Conservation (phyloP, 2,888 invertebrate species). For the Ferdinandea cuprea region DNA sequence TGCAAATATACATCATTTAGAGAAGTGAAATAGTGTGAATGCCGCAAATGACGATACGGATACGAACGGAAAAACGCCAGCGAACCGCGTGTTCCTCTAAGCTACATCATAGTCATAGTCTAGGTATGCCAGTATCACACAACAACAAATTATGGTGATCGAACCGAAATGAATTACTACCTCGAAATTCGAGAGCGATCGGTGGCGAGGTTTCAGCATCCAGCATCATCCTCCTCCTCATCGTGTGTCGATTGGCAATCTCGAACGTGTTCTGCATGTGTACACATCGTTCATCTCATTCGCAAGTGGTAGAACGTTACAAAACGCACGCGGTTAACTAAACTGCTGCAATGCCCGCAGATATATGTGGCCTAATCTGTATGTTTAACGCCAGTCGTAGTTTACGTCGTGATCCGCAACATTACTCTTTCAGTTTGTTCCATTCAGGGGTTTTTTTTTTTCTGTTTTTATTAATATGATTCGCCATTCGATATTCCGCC, state of each 20-base stretch:
- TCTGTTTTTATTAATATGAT: conserved; percentile 31
- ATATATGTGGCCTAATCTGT: conserved; percentile 73
- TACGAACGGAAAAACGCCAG: conserved; percentile 49
- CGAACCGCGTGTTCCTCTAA: conserved; percentile 12
- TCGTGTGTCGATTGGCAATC: conserved; percentile 73
- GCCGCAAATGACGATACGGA: conserved; percentile 75
- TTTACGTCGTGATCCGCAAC: conserved; percentile 73
- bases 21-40: conserved; percentile 74
- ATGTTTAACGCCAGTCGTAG: conserved; percentile 75
- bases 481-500: conserved; percentile 7
- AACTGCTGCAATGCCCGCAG: conserved; percentile 71
- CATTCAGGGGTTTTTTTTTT: conserved; percentile 4
- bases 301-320: conserved; percentile 37
- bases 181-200: conserved; percentile 58
- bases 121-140: conserved; percentile 51
- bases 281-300: conserved; percentile 73
- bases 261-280: conserved; percentile 73
- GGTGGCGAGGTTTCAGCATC: conserved; percentile 54
- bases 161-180: conserved; percentile 72
- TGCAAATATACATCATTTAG: conserved; percentile 75
- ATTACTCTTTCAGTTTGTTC: conserved; percentile 54
- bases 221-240: conserved; percentile 61
- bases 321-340: conserved; percentile 70
- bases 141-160: conserved; percentile 71
- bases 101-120: conserved; percentile 43